Percentiles rank a stretch among this genome's conserved stretches.
These are phyloP conservation scores for Botia almorhae DNA, from an alignment of 2,797 vertebrate genomes.

Conservation along the genomic window DNA sequence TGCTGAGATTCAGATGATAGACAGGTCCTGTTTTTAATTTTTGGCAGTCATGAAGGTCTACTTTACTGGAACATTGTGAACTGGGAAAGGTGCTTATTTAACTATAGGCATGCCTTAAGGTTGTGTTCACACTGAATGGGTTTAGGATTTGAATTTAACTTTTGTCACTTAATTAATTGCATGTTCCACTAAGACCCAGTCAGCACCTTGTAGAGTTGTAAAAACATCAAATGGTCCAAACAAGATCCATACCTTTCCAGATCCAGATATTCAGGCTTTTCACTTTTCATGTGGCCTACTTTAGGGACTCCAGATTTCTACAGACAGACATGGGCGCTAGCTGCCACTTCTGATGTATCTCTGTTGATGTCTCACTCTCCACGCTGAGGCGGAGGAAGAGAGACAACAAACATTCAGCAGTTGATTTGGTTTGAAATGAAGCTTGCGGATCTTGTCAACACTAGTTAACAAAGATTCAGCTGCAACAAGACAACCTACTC, in stretches of 20 bases:
- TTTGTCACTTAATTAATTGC: constrained; percentile 33
- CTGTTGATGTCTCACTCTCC: constrained; percentile 51
- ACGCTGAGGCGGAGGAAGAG: constrained; percentile 13
- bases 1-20: neutral
- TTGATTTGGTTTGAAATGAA: constrained; percentile 50
- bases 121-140: neutral
- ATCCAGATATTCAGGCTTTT: constrained; percentile 41
- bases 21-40: neutral
- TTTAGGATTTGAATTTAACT: neutral
- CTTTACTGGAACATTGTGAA: neutral
- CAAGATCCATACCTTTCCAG: constrained; percentile 39
- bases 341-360: constrained; percentile 55
- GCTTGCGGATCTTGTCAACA: constrained; percentile 41
- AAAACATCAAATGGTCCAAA: constrained; percentile 38
- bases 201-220: constrained; percentile 35
- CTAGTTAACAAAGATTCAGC: constrained; percentile 14
- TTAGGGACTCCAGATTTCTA: constrained; percentile 46
- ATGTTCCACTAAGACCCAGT: constrained; percentile 27
- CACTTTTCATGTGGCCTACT: constrained; percentile 48
- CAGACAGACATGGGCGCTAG: constrained; percentile 45
- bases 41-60: neutral
- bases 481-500: constrained; percentile 20
- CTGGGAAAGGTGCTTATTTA: neutral
- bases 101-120: neutral
- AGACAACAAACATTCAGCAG: constrained; percentile 45